Evolutionary conservation across 1,140 invertebrate genomes (phyloP).

Genomic region (Trinorchestia longiramus): DNA sequence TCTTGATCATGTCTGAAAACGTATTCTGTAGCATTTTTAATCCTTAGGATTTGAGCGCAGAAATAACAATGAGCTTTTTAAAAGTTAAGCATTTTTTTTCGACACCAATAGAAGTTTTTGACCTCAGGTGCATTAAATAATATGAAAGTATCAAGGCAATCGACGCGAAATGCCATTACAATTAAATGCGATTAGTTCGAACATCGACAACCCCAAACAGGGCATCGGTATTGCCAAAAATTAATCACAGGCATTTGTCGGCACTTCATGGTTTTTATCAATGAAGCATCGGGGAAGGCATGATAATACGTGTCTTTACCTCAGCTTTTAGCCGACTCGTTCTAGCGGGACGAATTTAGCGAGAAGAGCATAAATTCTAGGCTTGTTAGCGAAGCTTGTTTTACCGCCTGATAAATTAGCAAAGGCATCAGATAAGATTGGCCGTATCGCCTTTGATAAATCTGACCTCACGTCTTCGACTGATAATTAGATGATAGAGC

Average conservation of each 20-base stretch:
- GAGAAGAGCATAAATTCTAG: neutral
- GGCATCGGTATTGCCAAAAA: neutral
- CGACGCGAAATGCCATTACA: neutral
- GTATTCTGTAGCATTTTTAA: neutral
- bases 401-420: constrained; percentile 47
- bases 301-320: constrained; percentile 15
- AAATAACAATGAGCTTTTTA: neutral
- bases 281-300: neutral
- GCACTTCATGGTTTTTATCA: constrained; percentile 6
- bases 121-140: neutral
- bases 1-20: neutral
- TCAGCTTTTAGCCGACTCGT: neutral
- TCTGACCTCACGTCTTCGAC: constrained; percentile 38
- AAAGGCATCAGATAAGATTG: constrained; percentile 49
- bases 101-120: neutral
- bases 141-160: neutral
- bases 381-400: constrained; percentile 50
- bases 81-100: neutral
- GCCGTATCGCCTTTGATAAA: constrained; percentile 49
- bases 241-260: neutral
- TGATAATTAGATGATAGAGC: constrained; percentile 53
- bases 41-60: neutral
- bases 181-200: neutral
- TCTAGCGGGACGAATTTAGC: neutral
- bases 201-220: neutral